Evolutionary conservation across 2,113 vertebrate species (phyloP).

Genomic region (Sula dactylatra): DNA sequence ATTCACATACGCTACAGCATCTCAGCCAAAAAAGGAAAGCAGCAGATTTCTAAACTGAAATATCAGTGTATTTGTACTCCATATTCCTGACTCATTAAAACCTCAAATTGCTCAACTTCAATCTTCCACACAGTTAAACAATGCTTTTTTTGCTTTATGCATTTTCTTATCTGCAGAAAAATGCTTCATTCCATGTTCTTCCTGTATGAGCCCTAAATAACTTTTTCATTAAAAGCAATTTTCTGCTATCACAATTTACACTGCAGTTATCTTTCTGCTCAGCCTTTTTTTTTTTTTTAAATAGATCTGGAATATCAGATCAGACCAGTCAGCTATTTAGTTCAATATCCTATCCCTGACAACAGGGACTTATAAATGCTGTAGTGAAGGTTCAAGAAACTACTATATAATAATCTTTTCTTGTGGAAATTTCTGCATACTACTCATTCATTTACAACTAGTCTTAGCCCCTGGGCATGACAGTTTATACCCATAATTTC

Average conservation of each 20-base stretch:
- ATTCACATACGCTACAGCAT: neutral
- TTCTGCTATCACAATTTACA: neutral
- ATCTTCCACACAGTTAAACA: conserved; percentile 51
- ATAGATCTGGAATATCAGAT: neutral
- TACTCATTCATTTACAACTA: neutral
- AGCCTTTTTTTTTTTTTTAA: neutral
- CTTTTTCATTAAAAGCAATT: conserved; percentile 25
- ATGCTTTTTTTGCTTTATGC: neutral
- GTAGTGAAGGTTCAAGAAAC: neutral
- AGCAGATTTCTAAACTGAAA: neutral
- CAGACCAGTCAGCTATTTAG: neutral
- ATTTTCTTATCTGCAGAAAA: conserved; percentile 35
- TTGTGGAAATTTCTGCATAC: neutral
- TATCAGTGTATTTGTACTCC: conserved; percentile 10
- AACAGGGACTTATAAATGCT: neutral
- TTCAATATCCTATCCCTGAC: neutral
- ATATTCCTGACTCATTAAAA: conserved; percentile 50
- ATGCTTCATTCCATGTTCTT: neutral
- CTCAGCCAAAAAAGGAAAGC: conserved; percentile 36
- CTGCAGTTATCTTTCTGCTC: neutral
- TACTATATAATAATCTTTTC: neutral
- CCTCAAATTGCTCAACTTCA: conserved; percentile 4
- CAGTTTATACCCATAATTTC: neutral
- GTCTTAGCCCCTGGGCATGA: neutral
- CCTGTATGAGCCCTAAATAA: neutral